A percentile compares a stretch with the other conserved stretches of the same genome.
phyloP scores from a whole-genome alignment of 2,797 vertebrate species.

The Vespertilio murinus region DNA sequence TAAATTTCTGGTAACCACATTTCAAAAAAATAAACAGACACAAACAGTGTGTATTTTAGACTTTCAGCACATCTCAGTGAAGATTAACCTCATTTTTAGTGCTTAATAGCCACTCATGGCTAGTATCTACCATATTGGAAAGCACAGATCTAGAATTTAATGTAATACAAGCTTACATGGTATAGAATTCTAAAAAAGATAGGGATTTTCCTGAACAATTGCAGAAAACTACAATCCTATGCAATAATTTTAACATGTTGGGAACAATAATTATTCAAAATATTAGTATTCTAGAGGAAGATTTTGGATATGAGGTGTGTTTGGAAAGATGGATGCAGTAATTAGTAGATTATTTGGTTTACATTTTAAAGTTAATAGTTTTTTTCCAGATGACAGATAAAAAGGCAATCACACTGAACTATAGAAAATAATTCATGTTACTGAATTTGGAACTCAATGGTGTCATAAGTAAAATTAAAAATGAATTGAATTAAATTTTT shows the following conservation, averaged over 20 bases:
- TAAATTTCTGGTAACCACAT: not conserved
- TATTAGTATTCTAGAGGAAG: slow-evolving; percentile 24
- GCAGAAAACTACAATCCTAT: not conserved
- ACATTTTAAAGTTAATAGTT: slow-evolving; percentile 57
- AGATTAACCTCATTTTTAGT: not conserved
- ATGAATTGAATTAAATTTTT: slow-evolving; percentile 55
- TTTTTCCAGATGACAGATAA: slow-evolving; percentile 49
- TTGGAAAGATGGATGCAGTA: not conserved
- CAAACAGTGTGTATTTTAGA: not conserved
- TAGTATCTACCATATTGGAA: not conserved
- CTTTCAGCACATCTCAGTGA: not conserved
- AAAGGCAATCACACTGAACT: slow-evolving; percentile 30
- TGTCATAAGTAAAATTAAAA: slow-evolving; percentile 60
- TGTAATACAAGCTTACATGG: not conserved
- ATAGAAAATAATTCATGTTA: slow-evolving; percentile 52
- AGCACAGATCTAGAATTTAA: not conserved
- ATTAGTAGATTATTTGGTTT: slow-evolving; percentile 46
- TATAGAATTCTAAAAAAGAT: not conserved
- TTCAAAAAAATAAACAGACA: not conserved
- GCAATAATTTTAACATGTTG: not conserved
- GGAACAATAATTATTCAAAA: not conserved
- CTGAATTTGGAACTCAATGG: slow-evolving; percentile 54
- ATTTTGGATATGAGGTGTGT: not conserved
- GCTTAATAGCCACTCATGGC: not conserved
- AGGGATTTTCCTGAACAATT: not conserved